Base-by-base conservation (phyloP, 1,140 invertebrate species). In the Mycetomoellerius zeteki region DNA sequence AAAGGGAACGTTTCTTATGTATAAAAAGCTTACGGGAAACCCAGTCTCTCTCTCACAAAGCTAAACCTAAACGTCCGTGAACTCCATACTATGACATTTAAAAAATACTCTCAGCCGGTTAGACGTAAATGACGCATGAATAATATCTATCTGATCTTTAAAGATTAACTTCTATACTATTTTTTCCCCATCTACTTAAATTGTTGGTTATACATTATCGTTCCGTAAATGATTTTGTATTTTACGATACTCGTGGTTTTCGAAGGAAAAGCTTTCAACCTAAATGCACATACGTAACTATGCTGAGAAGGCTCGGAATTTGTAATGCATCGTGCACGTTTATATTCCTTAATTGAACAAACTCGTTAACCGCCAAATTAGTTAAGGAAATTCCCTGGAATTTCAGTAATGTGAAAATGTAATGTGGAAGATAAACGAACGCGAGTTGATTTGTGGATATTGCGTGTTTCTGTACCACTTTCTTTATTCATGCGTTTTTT, bases 61-160 rank as follows among this genome's bases (percentile, higher is more conserved):
- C 47, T 80, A 67, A 67, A 67, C 62, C 7, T 33, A 76, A 76
- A 80, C 47, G 64, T 71, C 77, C 77, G 21, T 81, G 77, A 81
- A 81, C 64, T 81, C 47, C 30, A 75, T 30, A 81, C 77, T 71
- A 21, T 81, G 77, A 81, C 77, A 81, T 81, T 81, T 81, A 81
- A 71, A 81, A 81, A 81, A 71, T 71, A 71, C 33, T 33, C 43
- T 54, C 47, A 37, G 77, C 21, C 47, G 47, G 30, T n/a, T 69
- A 69, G 12, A 16, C 27, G 47, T 71, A 78, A 37, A 64, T 65
- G 77, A 69, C 27, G 62, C 64, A 69, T 80, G 37, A 69, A 80
- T 69, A 80, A 81, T 81, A 43, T 54, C 47, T 56, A 54, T 71
- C 27, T 37, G 47, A 56, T 81, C 65, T 81, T 81, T 56, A 81